phyloP scores from a whole-genome alignment of 2,797 vertebrate genomes.

The Leptatherina wallacei region DNA sequence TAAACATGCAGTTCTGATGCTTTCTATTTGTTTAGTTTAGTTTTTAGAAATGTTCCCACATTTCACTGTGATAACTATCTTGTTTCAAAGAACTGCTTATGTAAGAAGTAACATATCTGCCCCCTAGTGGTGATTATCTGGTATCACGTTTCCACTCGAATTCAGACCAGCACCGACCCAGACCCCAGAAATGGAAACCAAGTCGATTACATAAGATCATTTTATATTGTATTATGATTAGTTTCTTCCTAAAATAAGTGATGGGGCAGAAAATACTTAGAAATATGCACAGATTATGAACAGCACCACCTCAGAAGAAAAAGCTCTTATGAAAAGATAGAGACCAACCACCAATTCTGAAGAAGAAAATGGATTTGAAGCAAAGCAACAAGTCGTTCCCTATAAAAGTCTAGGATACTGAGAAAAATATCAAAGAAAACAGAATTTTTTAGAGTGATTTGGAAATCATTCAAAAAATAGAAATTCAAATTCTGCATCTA shows the following conservation, averaged over 20 bases:
- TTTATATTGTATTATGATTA: background rate
- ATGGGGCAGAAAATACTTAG: background rate
- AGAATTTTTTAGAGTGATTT: too few relatives aligned
- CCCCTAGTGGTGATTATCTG: slow-evolving; percentile 38
- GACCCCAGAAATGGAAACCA: background rate
- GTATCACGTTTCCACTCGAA: background rate
- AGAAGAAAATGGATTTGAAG: too few relatives aligned
- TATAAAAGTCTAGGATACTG: too few relatives aligned
- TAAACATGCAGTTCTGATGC: too few relatives aligned
- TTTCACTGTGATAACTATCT: background rate
- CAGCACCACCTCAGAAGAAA: background rate
- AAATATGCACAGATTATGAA: background rate
- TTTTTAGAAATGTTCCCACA: too few relatives aligned
- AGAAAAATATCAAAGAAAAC: too few relatives aligned
- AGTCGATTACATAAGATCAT: background rate
- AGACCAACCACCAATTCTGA: too few relatives aligned
- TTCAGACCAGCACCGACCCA: background rate
- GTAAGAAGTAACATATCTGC: slow-evolving; percentile 34
- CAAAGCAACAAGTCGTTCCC: too few relatives aligned
- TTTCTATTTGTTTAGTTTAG: too few relatives aligned
- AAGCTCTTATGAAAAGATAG: too few relatives aligned
- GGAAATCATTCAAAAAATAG: too few relatives aligned
- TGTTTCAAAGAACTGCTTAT: background rate
- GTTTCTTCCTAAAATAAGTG: background rate
- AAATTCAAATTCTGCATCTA: too few relatives aligned